phyloP scores from a whole-genome alignment of 2,113 vertebrate genomes.

The Panthera leo region DNA sequence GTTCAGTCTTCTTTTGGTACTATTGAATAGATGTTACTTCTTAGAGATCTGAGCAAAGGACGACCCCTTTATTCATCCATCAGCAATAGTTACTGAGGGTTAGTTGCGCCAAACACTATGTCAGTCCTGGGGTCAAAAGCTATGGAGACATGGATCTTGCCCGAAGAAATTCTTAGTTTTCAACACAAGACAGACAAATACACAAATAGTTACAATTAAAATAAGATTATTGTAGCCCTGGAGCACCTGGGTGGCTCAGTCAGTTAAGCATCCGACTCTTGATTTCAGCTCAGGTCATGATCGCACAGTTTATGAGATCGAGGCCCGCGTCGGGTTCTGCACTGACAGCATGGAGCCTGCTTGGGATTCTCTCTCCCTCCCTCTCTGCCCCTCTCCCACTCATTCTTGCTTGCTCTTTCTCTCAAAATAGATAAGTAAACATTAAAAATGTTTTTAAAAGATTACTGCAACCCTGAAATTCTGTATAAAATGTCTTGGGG shows the following conservation, averaged over 20 bases:
- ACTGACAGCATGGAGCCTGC: no score
- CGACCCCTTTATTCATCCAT: background rate
- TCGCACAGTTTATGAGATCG: no score
- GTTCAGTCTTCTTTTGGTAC: background rate
- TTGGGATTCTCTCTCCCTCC: no score
- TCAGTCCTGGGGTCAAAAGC: background rate
- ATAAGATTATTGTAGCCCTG: background rate
- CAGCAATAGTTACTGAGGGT: background rate
- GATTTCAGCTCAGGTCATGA: no score
- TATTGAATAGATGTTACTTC: background rate
- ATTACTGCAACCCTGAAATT: background rate
- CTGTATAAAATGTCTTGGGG: background rate
- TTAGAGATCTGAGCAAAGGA: background rate
- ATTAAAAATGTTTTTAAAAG: background rate
- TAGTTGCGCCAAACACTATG: background rate
- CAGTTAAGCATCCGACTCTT: no score
- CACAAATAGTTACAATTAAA: background rate
- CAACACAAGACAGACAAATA: background rate
- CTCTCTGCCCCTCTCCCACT: no score
- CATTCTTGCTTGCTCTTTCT: no score
- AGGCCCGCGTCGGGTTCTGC: no score
- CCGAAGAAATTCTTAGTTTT: conserved; percentile 19
- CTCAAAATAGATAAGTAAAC: no score
- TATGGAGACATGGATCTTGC: background rate
- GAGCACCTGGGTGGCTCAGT: no score